Base-by-base conservation (phyloP, 2,888 invertebrate species). In the Oligia latruncula region DNA sequence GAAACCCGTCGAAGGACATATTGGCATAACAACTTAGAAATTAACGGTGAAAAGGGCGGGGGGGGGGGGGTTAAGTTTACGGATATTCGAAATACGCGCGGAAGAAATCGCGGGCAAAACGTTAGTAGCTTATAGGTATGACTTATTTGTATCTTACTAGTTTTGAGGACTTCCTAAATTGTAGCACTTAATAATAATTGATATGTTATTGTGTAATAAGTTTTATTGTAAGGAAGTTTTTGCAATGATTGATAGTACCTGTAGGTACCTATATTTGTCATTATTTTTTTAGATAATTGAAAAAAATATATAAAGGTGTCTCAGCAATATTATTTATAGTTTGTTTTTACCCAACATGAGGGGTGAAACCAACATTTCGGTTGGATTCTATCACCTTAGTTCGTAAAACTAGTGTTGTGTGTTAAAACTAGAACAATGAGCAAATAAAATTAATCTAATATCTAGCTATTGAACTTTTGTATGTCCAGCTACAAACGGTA, bases 401-500 rank as follows among this genome's bases (percentile, higher is more conserved):
- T 65, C 0, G 23, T 65, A 29, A 46, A 73, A 1, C 0, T 52
- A 52, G 43, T n/a, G 11, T 29, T 35, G 2, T 8, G n/a, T 9
- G 11, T 68, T 58, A 49, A 67, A 85, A 70, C 67, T 35, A 70
- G 20, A 73, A 73, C 82, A 85, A 81, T 71, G 17, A 49, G 46
- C 49, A 66, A 64, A 74, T 77, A 58, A 80, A 62, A 72, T 65
- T 70, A 71, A 75, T 64, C 52, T 67, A 20, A 46, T 74, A 70
- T 65, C 81, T 71, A 52, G 40, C 55, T 58, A 67, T 86, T 74
- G 71, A 82, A 86, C 86, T 86, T 85, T 77, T 74, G 71, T 64
- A 62, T 83, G 86, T 58, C 72, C 75, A 85, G 74, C 74, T 15
- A 62, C n/a, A 49, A 78, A 74, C 65, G 64, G 43, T 62, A 71